A percentile compares a stretch with the other conserved stretches of the same genome.
phyloP scores from a whole-genome alignment of 2,888 invertebrate genomes.

The Coelopa pilipes region DNA sequence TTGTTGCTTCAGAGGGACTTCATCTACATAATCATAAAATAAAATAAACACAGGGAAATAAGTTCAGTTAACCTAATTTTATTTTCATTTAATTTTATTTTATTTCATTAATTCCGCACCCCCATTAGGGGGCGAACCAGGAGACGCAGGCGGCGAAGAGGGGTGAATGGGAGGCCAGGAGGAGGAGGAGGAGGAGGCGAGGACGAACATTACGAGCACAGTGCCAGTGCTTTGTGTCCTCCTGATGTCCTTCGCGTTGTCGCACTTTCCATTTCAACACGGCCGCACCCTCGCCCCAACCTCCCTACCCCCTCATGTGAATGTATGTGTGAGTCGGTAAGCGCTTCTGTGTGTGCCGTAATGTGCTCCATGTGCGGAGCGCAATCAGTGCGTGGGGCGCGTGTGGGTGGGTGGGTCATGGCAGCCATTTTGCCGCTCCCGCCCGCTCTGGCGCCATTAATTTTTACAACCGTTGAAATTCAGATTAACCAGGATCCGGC shows the following conservation, averaged over 20 bases:
- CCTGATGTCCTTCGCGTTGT: slow-evolving; percentile 8
- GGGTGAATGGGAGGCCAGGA: no score
- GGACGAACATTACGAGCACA: no score
- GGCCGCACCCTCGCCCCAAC: neutral
- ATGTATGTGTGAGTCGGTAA: no score
- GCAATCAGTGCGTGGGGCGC: neutral
- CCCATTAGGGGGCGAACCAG: neutral
- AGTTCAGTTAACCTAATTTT: slow-evolving; percentile 52
- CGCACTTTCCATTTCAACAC: slow-evolving; percentile 16
- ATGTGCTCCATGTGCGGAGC: neutral
- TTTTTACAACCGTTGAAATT: slow-evolving; percentile 1
- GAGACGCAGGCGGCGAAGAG: no score
- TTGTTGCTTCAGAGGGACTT: slow-evolving; percentile 38
- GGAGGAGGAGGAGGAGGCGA: no score
- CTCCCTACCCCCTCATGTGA: neutral
- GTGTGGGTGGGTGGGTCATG: neutral
- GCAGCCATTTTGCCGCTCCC: neutral
- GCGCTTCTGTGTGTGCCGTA: neutral
- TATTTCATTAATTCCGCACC: slow-evolving; percentile 41
- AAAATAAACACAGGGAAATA: slow-evolving; percentile 47
- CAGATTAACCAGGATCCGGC: neutral
- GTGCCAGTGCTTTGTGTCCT: slow-evolving; percentile 5
- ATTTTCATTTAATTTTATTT: slow-evolving; percentile 52
- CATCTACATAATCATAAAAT: slow-evolving; percentile 50
- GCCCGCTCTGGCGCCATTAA: neutral